These are phyloP conservation scores for Ophthalmolycus amberensis DNA, from an alignment of 2,113 vertebrate genomes.

Conservation along the genomic window DNA sequence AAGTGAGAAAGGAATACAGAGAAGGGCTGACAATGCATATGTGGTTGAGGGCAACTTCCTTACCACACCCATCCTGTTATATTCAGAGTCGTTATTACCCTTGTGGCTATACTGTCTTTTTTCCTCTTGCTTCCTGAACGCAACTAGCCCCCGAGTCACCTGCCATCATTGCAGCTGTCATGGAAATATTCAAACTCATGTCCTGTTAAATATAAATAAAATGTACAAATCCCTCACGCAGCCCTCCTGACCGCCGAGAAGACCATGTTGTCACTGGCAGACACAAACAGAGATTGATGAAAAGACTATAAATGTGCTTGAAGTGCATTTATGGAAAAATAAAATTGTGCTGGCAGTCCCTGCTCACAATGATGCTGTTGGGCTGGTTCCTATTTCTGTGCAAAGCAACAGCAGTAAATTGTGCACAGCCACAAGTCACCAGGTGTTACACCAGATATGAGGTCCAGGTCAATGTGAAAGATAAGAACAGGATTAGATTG, in stretches of 20 bases:
- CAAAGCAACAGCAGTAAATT: conserved; percentile 39
- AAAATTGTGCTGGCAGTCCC: not conserved
- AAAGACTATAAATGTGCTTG: conserved; percentile 19
- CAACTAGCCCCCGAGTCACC: not conserved
- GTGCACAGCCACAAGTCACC: conserved; percentile 29
- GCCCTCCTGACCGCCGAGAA: not conserved
- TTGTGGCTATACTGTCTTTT: not conserved
- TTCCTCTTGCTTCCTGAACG: not conserved
- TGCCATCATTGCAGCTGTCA: not conserved
- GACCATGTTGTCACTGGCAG: conserved; percentile 25
- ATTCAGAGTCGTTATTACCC: not conserved
- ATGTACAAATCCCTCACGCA: not conserved
- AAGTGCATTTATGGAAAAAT: conserved; percentile 21
- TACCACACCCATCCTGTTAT: not conserved
- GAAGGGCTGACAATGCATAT: not conserved
- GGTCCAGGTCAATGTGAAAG: not conserved
- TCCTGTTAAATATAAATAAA: not conserved
- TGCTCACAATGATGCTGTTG: conserved; percentile 19
- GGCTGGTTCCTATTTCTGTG: conserved; percentile 25
- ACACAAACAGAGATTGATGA: not conserved
- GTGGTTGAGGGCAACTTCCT: not conserved
- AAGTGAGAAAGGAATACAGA: not conserved
- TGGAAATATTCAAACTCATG: not conserved
- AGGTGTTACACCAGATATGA: conserved; percentile 39
- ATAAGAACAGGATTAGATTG: conserved; percentile 30